Evolutionary conservation across 2,113 vertebrate genomes (phyloP), one percentile per base, ranked within the genome.

Genomic region (Chaetodon auriga): DNA sequence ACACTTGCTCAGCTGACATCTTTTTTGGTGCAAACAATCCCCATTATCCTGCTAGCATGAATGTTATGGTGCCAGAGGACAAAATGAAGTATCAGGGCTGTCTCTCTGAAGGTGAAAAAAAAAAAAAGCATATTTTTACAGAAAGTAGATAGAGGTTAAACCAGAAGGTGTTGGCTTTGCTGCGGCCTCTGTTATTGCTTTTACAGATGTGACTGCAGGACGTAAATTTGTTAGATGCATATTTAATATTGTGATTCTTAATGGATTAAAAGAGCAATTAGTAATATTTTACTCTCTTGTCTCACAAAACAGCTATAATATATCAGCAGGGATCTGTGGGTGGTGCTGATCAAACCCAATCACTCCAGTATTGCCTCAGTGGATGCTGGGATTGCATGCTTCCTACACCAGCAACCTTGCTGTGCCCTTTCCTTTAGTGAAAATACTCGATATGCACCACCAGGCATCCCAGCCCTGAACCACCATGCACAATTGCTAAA

Each of bases 1-100:
- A 80, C 25, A 51, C 54, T 73, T 60, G 46, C 60, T 80, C 23
- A 82, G 16, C 61, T 76, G 74, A 83, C 66, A 70, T 86, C 43
- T 86, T 54, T 86, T 54, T 55, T 80, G 79, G 46, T 87, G 58
- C 75, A 81, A 81, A 81, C 70, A 75, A 60, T 81, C 66, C 69
- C 49, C 45, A 80, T 84, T 88, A 84, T 72, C 51, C 75, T 54
- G 41, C 64, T 7, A 30, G 41, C 46, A 75, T 13, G 58, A 72
- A 46, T 53, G 75, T 69, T 12, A 64, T 72, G 63, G 48, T 68
- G 25, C 69, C 58, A 68, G 57, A 68, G 51, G 54, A 78, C 55
- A 57, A 51, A 70, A 84, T 73, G 68, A 73, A 81, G 75, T 65
- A 71, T 63, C 57, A 62, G 16, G 1, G 7, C 15, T 64, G 35